These are phyloP conservation scores for Chrysoperla carnea DNA, from an alignment of 1,140 invertebrate genomes.

Conservation along the genomic window DNA sequence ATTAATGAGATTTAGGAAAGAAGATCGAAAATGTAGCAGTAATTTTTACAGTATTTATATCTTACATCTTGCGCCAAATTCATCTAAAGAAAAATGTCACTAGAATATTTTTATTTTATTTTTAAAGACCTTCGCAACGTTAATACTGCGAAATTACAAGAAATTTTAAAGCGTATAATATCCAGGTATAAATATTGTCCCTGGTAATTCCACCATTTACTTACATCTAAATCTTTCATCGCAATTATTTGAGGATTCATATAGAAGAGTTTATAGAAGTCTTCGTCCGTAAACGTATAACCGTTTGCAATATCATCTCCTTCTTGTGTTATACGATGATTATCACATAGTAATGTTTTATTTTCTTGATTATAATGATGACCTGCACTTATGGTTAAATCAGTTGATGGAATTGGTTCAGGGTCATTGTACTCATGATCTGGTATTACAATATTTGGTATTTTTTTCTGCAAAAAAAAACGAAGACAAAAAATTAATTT, in stretches of 20 bases:
- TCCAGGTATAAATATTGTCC: too few relatives aligned
- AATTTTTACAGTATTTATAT: too few relatives aligned
- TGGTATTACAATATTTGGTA: constrained; percentile 18
- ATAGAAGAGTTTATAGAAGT: constrained; percentile 35
- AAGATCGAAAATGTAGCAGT: too few relatives aligned
- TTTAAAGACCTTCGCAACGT: too few relatives aligned
- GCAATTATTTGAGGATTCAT: constrained; percentile 39
- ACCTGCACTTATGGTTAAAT: constrained; percentile 19
- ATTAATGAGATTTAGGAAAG: too few relatives aligned
- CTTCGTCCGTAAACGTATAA: constrained; percentile 31
- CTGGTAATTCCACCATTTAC: too few relatives aligned
- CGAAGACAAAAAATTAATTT: neutral
- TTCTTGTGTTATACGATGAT: constrained; percentile 14
- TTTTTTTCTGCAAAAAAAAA: constrained; percentile 14
- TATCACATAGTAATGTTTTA: constrained; percentile 12
- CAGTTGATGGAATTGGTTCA: constrained; percentile 20
- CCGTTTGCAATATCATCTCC: constrained; percentile 25
- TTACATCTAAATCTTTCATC: constrained; percentile 35
- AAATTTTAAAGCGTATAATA: too few relatives aligned
- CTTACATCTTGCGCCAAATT: too few relatives aligned
- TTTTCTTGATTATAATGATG: constrained; percentile 14
- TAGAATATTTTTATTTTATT: too few relatives aligned
- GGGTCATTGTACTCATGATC: constrained; percentile 20
- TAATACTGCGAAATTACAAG: too few relatives aligned
- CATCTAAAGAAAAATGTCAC: too few relatives aligned